Base-by-base conservation (phyloP, 1,140 invertebrate genomes). In the Macrocentrus cingulum region DNA sequence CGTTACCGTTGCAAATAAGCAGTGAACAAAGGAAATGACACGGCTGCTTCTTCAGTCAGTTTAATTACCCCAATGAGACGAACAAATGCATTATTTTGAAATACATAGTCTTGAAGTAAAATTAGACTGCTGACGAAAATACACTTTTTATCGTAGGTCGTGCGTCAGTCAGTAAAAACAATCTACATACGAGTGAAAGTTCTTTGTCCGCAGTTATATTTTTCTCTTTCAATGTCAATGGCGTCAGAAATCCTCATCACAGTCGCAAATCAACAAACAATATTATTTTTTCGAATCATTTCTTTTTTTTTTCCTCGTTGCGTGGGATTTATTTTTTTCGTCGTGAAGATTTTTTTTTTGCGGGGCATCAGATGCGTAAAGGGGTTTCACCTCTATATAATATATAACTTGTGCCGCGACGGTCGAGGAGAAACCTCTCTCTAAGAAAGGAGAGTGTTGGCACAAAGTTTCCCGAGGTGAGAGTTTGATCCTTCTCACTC, bases 391-490 rank as follows among this genome's bases (percentile, higher is more conserved):
- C 19, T 22, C 16, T n/a, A n/a, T n/a, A n/a, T n/a, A n/a, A n/a
- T n/a, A n/a, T n/a, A n/a, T n/a, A n/a, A n/a, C n/a, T n/a, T n/a
- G n/a, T n/a, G 13, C 44, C 6, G 29, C 32, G 29, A 22, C 18
- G 39, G 37, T 41, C 46, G 13, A 37, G 60, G 70, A 63, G 69
- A 70, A 73, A 72, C 66, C 65, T 51, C 42, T 56, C 58, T 61
- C 67, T 65, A 73, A 71, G 70, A 50, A 66, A 69, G 59, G 67
- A 68, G 65, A 70, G 62, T 51, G 36, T 66, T 65, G 61, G 52
- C 62, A n/a, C n/a, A 66, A 60, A 59, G 60, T 58, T 58, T 53
- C 59, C 65, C 64, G 63, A 67, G 70, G 68, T 66, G 72, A 73
- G 70, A 71, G 65, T 70, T 53, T 8, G 59, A 64, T 63, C 45